phyloP scores from a whole-genome alignment of 2,113 vertebrate genomes.

The Podilymbus podiceps region DNA sequence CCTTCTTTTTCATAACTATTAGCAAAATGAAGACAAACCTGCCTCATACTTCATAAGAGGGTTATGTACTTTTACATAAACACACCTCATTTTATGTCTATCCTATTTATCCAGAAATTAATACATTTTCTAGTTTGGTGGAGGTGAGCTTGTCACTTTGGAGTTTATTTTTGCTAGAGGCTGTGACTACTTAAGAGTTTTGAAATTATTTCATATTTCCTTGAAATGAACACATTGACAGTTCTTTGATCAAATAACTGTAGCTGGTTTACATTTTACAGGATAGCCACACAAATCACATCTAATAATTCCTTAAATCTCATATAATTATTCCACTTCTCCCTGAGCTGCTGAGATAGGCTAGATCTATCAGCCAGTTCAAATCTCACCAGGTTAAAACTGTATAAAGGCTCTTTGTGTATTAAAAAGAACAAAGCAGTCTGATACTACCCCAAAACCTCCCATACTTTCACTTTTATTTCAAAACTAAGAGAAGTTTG shows the following conservation, averaged over 20 bases:
- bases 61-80: background rate
- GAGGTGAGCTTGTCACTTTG: background rate
- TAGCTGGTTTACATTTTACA: background rate
- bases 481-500: background rate
- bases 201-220: background rate
- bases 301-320: background rate
- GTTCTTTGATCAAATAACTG: background rate
- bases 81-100: background rate
- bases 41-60: background rate
- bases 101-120: background rate
- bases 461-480: background rate
- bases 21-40: background rate
- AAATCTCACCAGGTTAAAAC: background rate
- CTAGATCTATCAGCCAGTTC: background rate
- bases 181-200: background rate
- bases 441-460: background rate
- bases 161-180: background rate
- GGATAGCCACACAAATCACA: background rate
- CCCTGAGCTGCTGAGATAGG: background rate
- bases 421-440: background rate
- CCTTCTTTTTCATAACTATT: background rate
- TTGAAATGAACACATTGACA: background rate
- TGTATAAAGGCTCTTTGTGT: background rate
- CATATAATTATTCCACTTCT: background rate
- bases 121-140: background rate